phyloP scores from a whole-genome alignment of 2,888 invertebrate species.

The Apodemia zela region DNA sequence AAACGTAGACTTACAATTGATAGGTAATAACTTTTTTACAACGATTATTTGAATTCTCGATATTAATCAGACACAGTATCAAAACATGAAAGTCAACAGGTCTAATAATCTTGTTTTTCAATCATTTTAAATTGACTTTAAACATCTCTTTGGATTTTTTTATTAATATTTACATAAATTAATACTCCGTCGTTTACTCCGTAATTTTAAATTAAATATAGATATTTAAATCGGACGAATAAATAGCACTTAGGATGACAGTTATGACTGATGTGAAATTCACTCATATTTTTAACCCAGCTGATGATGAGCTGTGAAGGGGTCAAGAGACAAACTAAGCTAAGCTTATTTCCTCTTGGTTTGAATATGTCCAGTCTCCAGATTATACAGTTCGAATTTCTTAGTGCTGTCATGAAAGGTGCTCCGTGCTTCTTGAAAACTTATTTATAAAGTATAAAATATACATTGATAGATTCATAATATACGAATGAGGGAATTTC shows the following conservation, averaged over 20 bases:
- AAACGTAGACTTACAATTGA: not conserved
- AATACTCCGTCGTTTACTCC: not conserved
- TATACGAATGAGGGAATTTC: not conserved
- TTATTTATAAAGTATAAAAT: conserved; percentile 1
- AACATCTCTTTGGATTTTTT: conserved; percentile 5
- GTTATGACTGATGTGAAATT: too few relatives aligned
- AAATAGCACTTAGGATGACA: too few relatives aligned
- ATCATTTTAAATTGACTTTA: conserved; percentile 11
- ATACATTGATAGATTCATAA: not conserved
- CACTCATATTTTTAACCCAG: too few relatives aligned
- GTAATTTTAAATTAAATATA: not conserved
- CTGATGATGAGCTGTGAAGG: too few relatives aligned
- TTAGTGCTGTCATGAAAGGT: too few relatives aligned
- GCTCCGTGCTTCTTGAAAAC: not conserved
- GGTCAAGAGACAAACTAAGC: too few relatives aligned
- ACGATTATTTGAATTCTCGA: not conserved
- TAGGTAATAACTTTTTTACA: not conserved
- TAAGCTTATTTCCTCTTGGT: not conserved
- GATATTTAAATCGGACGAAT: too few relatives aligned
- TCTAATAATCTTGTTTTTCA: not conserved
- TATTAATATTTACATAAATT: conserved; percentile 10
- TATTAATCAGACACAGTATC: conserved; percentile 10
- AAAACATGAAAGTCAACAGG: not conserved
- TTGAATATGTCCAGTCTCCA: not conserved
- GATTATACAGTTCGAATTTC: too few relatives aligned